phyloP scores from a whole-genome alignment of 2,113 vertebrate genomes.

The Astur gentilis region DNA sequence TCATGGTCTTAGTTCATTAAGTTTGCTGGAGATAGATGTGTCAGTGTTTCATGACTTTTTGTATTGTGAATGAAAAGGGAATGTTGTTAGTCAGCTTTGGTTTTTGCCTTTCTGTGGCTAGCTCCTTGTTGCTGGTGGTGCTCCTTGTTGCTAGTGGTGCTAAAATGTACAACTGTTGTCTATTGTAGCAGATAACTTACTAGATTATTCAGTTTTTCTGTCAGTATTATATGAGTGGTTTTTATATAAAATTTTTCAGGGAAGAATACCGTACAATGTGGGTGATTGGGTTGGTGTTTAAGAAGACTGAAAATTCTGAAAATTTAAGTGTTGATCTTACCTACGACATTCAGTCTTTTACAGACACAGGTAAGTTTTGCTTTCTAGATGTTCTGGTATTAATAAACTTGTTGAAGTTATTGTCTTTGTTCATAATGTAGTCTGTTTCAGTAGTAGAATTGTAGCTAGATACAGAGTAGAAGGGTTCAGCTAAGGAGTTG shows the following conservation, averaged over 20 bases:
- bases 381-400: neutral
- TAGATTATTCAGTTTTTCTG: neutral
- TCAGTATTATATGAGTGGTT: neutral
- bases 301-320: constrained; percentile 87
- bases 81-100: neutral
- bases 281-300: constrained; percentile 89
- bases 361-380: constrained; percentile 79
- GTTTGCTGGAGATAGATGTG: neutral
- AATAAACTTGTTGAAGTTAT: neutral
- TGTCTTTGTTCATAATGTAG: neutral
- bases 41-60: neutral
- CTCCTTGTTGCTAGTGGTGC: neutral
- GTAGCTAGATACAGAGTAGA: neutral
- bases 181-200: neutral
- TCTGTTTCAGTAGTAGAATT: neutral
- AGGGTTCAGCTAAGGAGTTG: neutral
- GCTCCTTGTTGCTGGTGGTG: neutral
- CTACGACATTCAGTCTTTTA: constrained; percentile 87
- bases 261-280: constrained; percentile 88
- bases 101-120: neutral
- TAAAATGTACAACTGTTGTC: neutral
- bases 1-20: neutral
- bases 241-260: constrained; percentile 66
- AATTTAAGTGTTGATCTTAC: constrained; percentile 89
- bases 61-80: neutral